A percentile compares a stretch with the other conserved stretches of the same genome.
Evolutionary conservation across 2,797 vertebrate genomes (phyloP).

Genomic region (Argya squamiceps): DNA sequence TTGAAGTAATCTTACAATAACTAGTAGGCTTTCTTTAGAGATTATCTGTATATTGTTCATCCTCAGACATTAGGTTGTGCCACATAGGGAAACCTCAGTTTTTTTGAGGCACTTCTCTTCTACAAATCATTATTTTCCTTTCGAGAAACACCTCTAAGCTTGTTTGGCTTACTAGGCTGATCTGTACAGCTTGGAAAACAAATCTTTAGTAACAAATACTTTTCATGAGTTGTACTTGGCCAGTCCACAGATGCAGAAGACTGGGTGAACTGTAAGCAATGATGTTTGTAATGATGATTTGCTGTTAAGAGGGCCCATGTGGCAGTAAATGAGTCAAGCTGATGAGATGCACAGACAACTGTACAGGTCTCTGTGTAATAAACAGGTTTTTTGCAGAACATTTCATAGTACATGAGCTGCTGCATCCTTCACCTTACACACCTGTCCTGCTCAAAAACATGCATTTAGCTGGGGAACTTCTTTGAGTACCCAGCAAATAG

Average conservation of each 20-base stretch:
- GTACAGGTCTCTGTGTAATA: not conserved
- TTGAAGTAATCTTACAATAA: not conserved
- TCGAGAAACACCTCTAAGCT: not conserved
- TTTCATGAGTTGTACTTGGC: not conserved
- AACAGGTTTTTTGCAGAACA: not conserved
- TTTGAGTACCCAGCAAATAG: not conserved
- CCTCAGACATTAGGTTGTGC: not conserved
- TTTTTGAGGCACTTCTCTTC: not conserved
- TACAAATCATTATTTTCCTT: not conserved
- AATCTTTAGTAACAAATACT: not conserved
- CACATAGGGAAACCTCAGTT: not conserved
- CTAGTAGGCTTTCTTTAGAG: not conserved
- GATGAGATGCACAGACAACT: not conserved
- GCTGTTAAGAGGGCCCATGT: not conserved
- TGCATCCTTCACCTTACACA: not conserved
- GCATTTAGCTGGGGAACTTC: not conserved
- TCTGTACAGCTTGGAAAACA: not conserved
- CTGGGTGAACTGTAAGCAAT: not conserved
- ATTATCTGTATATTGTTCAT: not conserved
- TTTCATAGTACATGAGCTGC: not conserved
- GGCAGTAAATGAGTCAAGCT: not conserved
- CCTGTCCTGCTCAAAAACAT: not conserved
- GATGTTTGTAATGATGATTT: not conserved
- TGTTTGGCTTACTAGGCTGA: not conserved
- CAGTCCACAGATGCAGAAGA: not conserved